Conservation (phyloP, 1,140 invertebrate genomes). For the Tetraneura akinire region DNA sequence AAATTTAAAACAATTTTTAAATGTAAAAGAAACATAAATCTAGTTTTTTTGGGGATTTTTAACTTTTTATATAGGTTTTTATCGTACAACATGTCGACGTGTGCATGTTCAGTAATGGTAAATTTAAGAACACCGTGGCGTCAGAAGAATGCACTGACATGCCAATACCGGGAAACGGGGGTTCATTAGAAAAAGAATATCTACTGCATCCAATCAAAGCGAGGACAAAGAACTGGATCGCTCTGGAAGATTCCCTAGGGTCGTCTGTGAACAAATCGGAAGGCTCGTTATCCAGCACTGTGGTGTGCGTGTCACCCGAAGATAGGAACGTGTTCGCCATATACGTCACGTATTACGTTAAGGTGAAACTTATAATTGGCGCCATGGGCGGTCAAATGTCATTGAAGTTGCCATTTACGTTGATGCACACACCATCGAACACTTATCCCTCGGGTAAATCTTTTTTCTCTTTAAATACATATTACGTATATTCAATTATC, state of each 20-base stretch:
- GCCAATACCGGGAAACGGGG: conserved; percentile 60
- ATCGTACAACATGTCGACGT: conserved; percentile 97
- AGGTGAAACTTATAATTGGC: conserved; percentile 76
- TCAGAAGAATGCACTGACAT: conserved; percentile 69
- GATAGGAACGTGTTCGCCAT: conserved; percentile 85
- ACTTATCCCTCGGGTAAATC: conserved; percentile 55
- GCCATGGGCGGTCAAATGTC: conserved; percentile 78
- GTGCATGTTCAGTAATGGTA: conserved; percentile 98
- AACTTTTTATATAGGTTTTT: conserved; percentile 65
- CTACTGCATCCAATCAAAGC: conserved; percentile 71
- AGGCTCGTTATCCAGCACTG: conserved; percentile 70
- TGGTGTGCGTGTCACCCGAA: conserved; percentile 66
- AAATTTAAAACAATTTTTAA: no score
- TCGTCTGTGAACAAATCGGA: conserved; percentile 66
- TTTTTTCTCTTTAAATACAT: conserved; percentile 19
- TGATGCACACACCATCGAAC: conserved; percentile 65
- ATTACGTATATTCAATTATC: neutral
- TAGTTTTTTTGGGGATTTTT: no score
- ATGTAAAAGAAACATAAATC: no score
- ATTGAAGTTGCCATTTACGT: conserved; percentile 77
- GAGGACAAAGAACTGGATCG: conserved; percentile 80
- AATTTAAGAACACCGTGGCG: conserved; percentile 97
- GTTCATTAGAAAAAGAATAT: conserved; percentile 67
- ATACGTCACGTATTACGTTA: conserved; percentile 86
- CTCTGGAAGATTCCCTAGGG: conserved; percentile 68